Evolutionary conservation across 2,113 vertebrate species (phyloP).

Genomic region (Rhodinocichla rosea): DNA sequence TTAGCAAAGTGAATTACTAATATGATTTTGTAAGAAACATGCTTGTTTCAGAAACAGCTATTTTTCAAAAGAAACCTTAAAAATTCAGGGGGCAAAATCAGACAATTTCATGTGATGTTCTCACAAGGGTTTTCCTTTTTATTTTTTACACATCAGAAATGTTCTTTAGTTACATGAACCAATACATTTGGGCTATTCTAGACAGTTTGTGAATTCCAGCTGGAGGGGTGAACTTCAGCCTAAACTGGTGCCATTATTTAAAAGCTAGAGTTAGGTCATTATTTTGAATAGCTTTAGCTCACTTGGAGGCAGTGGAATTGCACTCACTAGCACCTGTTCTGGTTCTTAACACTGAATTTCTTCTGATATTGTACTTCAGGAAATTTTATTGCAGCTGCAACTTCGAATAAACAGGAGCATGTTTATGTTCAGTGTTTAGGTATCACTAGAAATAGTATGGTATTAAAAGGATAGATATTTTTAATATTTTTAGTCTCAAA

Average conservation of each 20-base stretch:
- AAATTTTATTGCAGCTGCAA: background rate
- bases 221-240: background rate
- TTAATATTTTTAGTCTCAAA: background rate
- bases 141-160: background rate
- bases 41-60: background rate
- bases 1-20: background rate
- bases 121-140: background rate
- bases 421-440: background rate
- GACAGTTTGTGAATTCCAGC: background rate
- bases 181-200: background rate
- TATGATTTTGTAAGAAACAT: background rate
- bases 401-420: background rate
- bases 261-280: background rate
- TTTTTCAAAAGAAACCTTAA: background rate
- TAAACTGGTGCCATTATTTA: background rate
- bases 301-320: background rate
- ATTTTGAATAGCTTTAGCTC: background rate
- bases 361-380: background rate
- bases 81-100: background rate
- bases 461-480: background rate
- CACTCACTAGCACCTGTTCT: background rate
- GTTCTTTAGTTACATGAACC: background rate
- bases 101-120: background rate
- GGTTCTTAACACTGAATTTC: background rate
- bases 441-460: background rate